A percentile compares a stretch with the other conserved stretches of the same genome.
Conservation (phyloP, 2,888 invertebrate genomes). For the Eucriotettix oculatus region DNA sequence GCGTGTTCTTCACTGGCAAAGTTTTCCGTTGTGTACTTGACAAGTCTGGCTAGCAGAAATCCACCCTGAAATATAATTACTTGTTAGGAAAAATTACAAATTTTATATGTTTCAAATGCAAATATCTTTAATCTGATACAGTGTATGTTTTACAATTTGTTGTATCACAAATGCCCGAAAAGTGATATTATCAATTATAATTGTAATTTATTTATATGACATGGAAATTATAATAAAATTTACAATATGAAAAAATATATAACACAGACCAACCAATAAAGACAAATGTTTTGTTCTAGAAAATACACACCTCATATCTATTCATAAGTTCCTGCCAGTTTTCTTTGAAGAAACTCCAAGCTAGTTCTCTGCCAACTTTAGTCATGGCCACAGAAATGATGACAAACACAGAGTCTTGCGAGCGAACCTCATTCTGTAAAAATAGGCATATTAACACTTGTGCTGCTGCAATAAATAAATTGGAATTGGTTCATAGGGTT, state of each 20-base stretch:
- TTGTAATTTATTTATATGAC: neutral
- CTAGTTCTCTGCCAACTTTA: conserved; percentile 63
- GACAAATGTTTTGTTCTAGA: too few species aligned
- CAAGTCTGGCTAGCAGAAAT: conserved; percentile 61
- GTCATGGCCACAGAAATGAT: conserved; percentile 73
- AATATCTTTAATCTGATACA: neutral
- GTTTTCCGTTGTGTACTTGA: conserved; percentile 76
- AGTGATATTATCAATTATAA: neutral
- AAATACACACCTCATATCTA: conserved; percentile 46
- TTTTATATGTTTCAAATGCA: neutral
- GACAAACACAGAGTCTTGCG: conserved; percentile 82
- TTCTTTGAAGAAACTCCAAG: conserved; percentile 82
- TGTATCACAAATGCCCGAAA: too few species aligned
- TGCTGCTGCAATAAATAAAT: neutral
- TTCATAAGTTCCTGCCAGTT: conserved; percentile 61
- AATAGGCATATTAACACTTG: neutral
- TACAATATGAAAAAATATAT: too few species aligned
- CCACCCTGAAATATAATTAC: conserved; percentile 40
- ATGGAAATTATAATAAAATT: neutral
- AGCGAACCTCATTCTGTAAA: conserved; percentile 66
- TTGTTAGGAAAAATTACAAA: neutral
- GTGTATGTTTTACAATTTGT: neutral
- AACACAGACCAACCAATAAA: too few species aligned
- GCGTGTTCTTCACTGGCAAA: conserved; percentile 72
- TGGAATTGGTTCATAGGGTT: too few species aligned